phyloP scores from a whole-genome alignment of 2,113 vertebrate species.

The Oryzias javanicus region DNA sequence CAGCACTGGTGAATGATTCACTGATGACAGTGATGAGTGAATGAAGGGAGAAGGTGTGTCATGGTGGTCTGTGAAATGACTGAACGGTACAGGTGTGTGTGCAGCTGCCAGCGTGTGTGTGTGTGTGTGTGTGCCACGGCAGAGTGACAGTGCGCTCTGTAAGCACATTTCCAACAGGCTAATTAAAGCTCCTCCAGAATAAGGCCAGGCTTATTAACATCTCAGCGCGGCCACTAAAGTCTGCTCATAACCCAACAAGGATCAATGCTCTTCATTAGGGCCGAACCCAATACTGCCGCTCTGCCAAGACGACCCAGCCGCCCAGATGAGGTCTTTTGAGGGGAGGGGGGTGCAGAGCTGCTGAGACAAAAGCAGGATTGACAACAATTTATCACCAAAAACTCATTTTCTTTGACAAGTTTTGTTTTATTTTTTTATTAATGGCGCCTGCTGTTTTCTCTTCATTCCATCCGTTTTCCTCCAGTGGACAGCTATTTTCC shows the following conservation, averaged over 20 bases:
- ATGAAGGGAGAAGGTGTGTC: conserved; percentile 61
- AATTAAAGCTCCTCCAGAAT: conserved; percentile 79
- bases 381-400: not conserved
- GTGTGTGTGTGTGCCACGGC: conserved; percentile 43
- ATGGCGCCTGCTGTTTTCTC: not conserved
- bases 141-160: conserved; percentile 72
- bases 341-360: conserved; percentile 13
- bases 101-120: conserved; percentile 8
- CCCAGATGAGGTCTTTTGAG: conserved; percentile 33
- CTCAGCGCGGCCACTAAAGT: conserved; percentile 64
- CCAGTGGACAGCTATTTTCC: conserved; percentile 8
- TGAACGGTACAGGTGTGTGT: conserved; percentile 26
- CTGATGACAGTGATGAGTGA: conserved; percentile 73
- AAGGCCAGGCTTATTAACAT: conserved; percentile 76
- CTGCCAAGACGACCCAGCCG: conserved; percentile 40
- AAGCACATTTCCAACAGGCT: conserved; percentile 80
- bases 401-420: not conserved
- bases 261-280: conserved; percentile 79
- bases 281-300: conserved; percentile 49
- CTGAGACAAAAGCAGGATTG: not conserved
- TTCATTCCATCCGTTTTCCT: not conserved
- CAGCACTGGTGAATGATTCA: conserved; percentile 33
- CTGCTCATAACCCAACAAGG: conserved; percentile 72
- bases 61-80: conserved; percentile 75
- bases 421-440: not conserved